Conservation (phyloP, 2,888 invertebrate species). For the Amblyjoppa fuscipennis region DNA sequence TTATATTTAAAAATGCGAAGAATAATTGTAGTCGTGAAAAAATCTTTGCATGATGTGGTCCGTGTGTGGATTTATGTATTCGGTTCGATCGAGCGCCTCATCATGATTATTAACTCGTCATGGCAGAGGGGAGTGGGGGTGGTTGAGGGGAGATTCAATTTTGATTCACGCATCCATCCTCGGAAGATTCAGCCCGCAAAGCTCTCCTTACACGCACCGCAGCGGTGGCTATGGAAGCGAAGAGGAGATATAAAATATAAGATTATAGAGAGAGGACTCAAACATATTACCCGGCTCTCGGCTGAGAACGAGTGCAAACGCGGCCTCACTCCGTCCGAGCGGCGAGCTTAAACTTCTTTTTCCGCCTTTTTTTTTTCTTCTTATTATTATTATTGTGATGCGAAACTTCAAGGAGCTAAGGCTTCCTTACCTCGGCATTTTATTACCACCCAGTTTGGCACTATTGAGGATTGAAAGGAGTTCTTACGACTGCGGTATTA, state of each 20-base stretch:
- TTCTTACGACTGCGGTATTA: constrained; percentile 27
- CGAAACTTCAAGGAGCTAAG: constrained; percentile 64
- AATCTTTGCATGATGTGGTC: neutral
- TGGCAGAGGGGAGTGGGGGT: neutral
- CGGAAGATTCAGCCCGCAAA: constrained; percentile 35
- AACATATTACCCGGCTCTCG: constrained; percentile 53
- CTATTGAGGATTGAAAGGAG: constrained; percentile 5
- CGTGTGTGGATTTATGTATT: constrained; percentile 37
- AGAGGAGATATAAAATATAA: constrained; percentile 52
- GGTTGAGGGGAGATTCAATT: constrained; percentile 49
- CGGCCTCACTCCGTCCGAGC: constrained; percentile 29
- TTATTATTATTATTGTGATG: constrained; percentile 11
- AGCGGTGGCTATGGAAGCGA: constrained; percentile 28
- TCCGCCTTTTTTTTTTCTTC: constrained; percentile 8
- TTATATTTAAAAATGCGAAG: neutral
- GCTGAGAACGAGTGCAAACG: constrained; percentile 6
- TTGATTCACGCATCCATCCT: constrained; percentile 50
- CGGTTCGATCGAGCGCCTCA: constrained; percentile 35
- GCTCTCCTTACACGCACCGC: constrained; percentile 25
- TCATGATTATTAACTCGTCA: constrained; percentile 61
- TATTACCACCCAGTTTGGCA: constrained; percentile 44
- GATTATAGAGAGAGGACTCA: constrained; percentile 54
- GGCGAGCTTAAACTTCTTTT: constrained; percentile 42
- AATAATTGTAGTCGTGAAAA: neutral
- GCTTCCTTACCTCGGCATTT: constrained; percentile 51